Conservation (phyloP, 2,113 vertebrate species). For the Plectropomus leopardus region DNA sequence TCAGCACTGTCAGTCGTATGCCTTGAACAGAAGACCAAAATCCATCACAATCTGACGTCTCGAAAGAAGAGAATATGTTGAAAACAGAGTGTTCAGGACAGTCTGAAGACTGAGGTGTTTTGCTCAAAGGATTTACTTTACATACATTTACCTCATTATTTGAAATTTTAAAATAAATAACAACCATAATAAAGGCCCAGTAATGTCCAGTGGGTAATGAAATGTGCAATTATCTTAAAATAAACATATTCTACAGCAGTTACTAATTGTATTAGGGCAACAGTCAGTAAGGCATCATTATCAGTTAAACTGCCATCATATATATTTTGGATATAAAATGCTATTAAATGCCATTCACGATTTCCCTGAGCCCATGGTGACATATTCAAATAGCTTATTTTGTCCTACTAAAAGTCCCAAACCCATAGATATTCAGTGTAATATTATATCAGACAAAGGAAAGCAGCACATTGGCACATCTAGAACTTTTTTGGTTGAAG, state of each 20-base stretch:
- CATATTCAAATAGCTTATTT: neutral
- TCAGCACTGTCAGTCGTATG: too few species aligned
- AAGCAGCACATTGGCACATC: neutral
- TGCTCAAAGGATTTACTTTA: too few species aligned
- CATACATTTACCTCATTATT: too few species aligned
- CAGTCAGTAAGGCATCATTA: neutral
- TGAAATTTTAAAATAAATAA: too few species aligned
- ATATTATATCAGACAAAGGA: slow-evolving; percentile 3
- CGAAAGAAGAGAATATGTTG: too few species aligned
- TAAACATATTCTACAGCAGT: neutral
- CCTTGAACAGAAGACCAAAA: too few species aligned
- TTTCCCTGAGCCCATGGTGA: neutral
- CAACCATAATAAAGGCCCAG: too few species aligned
- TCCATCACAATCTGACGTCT: too few species aligned
- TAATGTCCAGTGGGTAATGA: neutral
- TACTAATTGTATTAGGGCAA: too few species aligned
- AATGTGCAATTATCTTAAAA: neutral
- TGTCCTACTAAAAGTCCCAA: neutral
- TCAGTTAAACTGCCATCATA: neutral
- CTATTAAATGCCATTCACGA: neutral
- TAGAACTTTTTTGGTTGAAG: neutral
- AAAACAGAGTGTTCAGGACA: too few species aligned
- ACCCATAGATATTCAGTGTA: neutral
- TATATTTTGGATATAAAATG: neutral
- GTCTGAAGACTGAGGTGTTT: too few species aligned